Conservation (phyloP, 2,113 vertebrate genomes). For the Steatornis caripensis region DNA sequence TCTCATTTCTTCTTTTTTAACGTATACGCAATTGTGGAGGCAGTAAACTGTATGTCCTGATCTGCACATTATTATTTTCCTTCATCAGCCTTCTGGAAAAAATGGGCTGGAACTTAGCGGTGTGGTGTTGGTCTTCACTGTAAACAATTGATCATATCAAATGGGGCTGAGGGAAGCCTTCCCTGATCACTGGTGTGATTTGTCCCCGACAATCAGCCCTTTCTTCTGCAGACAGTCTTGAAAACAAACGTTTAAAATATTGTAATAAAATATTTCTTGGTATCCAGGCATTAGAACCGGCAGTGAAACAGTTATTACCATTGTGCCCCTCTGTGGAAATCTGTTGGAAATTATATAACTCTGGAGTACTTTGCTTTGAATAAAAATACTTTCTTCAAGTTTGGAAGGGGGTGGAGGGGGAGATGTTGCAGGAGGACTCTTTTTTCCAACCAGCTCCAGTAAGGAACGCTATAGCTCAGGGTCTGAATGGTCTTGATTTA, state of each 20-base stretch:
- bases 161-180: neutral
- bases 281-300: neutral
- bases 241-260: neutral
- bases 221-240: neutral
- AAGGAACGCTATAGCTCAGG: neutral
- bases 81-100: neutral
- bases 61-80: fast-evolving
- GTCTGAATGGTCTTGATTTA: neutral
- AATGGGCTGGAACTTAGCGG: neutral
- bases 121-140: neutral
- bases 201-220: neutral
- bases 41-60: neutral
- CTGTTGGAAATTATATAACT: neutral
- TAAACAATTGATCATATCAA: fast-evolving
- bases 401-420: neutral
- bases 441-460: neutral
- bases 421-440: neutral
- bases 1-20: neutral
- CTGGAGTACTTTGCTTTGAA: neutral
- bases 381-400: neutral
- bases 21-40: fast-evolving
- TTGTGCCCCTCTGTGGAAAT: neutral
- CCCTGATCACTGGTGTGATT: neutral
- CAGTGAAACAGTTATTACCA: neutral
- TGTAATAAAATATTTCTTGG: neutral